Evolutionary conservation across 2,888 invertebrate species (phyloP).

Genomic region (Carterocephalus palaemon): DNA sequence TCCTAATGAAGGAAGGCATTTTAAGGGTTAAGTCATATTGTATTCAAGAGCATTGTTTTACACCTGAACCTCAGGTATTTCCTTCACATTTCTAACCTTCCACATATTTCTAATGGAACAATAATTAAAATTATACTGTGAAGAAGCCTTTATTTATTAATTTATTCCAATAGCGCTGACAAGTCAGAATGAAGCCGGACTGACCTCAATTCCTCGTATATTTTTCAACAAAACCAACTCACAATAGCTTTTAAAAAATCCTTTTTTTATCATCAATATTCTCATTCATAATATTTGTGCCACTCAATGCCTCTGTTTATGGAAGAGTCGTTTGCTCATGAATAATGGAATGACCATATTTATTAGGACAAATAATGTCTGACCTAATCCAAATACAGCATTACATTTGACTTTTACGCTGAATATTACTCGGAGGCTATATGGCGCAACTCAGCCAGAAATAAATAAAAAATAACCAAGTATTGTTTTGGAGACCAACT

Average conservation of each 20-base stretch:
- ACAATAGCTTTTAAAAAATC: constrained; percentile 5
- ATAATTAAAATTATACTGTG: too few relatives aligned
- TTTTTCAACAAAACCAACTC: constrained; percentile 6
- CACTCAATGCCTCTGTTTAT: constrained; percentile 1
- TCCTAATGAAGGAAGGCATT: constrained; percentile 47
- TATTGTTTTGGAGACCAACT: constrained; percentile 18
- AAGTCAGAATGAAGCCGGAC: background rate
- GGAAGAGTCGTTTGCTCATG: constrained; percentile 1
- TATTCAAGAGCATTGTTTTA: too few relatives aligned
- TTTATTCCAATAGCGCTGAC: background rate
- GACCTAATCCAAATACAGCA: background rate
- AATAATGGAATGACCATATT: constrained; percentile 4
- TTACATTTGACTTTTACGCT: background rate
- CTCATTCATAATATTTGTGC: constrained; percentile 6
- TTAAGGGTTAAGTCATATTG: too few relatives aligned
- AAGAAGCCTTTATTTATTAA: too few relatives aligned
- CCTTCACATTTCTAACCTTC: too few relatives aligned
- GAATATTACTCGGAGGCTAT: constrained; percentile 5
- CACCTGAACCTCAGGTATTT: too few relatives aligned
- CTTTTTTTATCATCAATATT: constrained; percentile 3
- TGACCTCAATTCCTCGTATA: constrained; percentile 3
- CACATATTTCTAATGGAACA: too few relatives aligned
- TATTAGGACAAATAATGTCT: constrained; percentile 4
- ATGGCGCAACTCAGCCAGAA: too few relatives aligned
- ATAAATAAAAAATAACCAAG: background rate